Evolutionary conservation across 2,888 invertebrate species (phyloP), one percentile per base, ranked within the genome.

Genomic region (Stenoptilia bipunctidactyla): DNA sequence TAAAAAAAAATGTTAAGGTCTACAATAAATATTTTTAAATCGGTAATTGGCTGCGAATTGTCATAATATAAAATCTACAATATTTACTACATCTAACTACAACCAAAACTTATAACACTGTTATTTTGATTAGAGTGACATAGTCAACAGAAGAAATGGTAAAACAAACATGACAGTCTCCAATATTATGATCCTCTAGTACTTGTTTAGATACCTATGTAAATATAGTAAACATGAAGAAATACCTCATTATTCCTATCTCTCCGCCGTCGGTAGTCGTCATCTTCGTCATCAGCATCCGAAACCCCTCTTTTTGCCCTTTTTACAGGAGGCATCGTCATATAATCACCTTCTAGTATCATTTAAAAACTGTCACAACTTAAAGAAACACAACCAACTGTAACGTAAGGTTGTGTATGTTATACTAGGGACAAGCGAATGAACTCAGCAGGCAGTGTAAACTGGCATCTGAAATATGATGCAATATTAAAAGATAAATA

Each of bases 201-300:
- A 25, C 9, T 8, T 25, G 5, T 9, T 8, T 9, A 8, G 27
- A 5, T 8, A 8, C 27, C 27, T 25, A 25, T 9, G 6, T 9
- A 25, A 25, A 25, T 8, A 25, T 9, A 8, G 9, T 9, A 25
- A 25, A 25, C 6, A 25, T 3, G 30, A 12, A 30, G 30, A 4
- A 30, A 30, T 12, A 90, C 91, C 86, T 90, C 87, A 73, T 93
- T 93, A 73, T 93, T 93, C 55, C 92, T 86, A 56, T 92, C 92
- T 27, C 93, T 79, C 39, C 89, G 87, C 50, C 86, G 87, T 44
- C 92, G 84, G 58, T 93, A 93, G 52, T 90, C 90, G 10, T 89
- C 91, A 38, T 88, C 88, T 36, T 89, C 90, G 50, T 89, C 90
- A 38, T 89, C 88, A 9, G 86, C 86, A 46, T 90, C 90, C 41